Evolutionary conservation across 2,888 invertebrate species (phyloP).

Genomic region (Caenorhabditis becei): DNA sequence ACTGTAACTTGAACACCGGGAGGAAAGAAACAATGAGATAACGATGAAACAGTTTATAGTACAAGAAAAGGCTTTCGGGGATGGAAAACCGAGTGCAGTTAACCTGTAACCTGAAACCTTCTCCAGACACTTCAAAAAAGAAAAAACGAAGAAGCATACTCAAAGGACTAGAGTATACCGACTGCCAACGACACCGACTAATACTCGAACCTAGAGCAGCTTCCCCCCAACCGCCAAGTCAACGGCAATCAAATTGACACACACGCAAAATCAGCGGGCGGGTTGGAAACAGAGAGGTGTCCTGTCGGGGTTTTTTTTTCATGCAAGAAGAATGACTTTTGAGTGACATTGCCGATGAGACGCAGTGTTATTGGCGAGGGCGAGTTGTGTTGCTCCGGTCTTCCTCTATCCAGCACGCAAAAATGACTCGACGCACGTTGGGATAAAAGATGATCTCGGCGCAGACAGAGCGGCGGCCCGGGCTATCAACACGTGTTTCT

Average conservation of each 20-base stretch:
- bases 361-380: slow-evolving; percentile 51
- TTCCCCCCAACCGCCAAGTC: slow-evolving; percentile 34
- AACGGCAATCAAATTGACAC: slow-evolving; percentile 54
- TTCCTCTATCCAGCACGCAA: slow-evolving; percentile 28
- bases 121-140: neutral
- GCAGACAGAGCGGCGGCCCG: slow-evolving; percentile 46
- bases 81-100: too few relatives aligned
- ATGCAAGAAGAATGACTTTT: slow-evolving; percentile 59
- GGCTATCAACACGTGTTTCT: slow-evolving; percentile 59
- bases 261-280: slow-evolving; percentile 15
- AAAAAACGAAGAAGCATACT: slow-evolving; percentile 8
- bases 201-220: neutral
- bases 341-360: slow-evolving; percentile 58
- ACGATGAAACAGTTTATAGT: too few relatives aligned
- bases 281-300: slow-evolving; percentile 44
- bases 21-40: too few relatives aligned
- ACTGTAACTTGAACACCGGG: neutral
- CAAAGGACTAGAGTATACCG: neutral
- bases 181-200: neutral
- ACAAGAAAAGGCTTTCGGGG: too few relatives aligned
- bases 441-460: slow-evolving; percentile 53
- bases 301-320: slow-evolving; percentile 51
- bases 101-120: neutral
- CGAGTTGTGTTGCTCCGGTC: slow-evolving; percentile 43
- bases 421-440: slow-evolving; percentile 36